Evolutionary conservation across 2,113 vertebrate genomes (phyloP), one percentile per base, ranked within the genome.

Genomic region (Danionella cerebrum): DNA sequence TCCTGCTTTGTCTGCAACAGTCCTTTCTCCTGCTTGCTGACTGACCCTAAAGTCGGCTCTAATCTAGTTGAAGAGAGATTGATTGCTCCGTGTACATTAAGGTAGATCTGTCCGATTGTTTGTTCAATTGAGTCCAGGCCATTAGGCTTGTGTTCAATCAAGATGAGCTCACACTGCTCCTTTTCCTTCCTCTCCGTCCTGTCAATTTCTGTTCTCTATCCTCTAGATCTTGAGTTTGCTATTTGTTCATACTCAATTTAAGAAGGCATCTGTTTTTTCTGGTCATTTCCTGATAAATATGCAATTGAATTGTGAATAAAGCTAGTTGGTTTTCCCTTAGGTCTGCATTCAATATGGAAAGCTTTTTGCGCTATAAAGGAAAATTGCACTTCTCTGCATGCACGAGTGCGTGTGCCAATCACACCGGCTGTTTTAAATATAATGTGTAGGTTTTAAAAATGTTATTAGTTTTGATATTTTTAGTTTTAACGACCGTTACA

Each of bases 31-130:
- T 52, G 31, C 54, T 45, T 66, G 62, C 71, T 74, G 67, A 67
- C 50, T 45, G 62, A 63, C 70, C 65, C 71, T 65, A 67, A 75
- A 78, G 55, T 21, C 27, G 21, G 44, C 63, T 53, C 21, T 78
- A 77, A 82, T 75, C 55, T 66, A 65, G 72, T 82, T 76, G 69
- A 68, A 51, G 12, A 59, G 31, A 70, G 73, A 78, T 70, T 63
- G 69, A 74, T 72, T 62, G 65, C 45, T 67, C 71, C 42, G 58
- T 70, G 67, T 75, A 25, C 71, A 78, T 82, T 78, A 63, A 73
- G 76, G 55, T 69, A 52, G 72, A 72, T 41, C 68, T 70, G 38
- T 73, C 57, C 39, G 74, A 77, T 78, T 73, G 38, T 65, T 50
- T 19, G 18, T 62, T 36, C 51, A 70, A 70, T 76, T 55, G 47